phyloP scores from a whole-genome alignment of 2,888 invertebrate species.

The Drosophila pseudotakahashii region DNA sequence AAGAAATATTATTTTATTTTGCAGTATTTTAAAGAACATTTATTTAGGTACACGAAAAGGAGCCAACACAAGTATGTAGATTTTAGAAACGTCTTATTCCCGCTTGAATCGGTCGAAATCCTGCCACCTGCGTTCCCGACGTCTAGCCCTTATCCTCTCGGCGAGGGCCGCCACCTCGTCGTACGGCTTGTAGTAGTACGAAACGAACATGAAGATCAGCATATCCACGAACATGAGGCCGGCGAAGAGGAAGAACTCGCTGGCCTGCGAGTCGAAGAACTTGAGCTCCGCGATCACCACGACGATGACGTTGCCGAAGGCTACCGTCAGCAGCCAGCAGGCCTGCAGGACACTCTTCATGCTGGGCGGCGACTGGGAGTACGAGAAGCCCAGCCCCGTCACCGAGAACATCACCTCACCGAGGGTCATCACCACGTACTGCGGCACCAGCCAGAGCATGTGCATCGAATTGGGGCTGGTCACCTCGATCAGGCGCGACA shows the following conservation, averaged over 20 bases:
- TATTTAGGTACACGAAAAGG: neutral
- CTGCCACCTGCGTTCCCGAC: constrained; percentile 5
- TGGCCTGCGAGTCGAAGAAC: constrained; percentile 90
- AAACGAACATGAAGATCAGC: constrained; percentile 91
- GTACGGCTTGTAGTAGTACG: constrained; percentile 88
- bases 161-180: constrained; percentile 36
- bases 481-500: constrained; percentile 58
- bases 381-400: constrained; percentile 89
- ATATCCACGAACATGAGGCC: constrained; percentile 93
- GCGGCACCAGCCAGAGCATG: constrained; percentile 88
- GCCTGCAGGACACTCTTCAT: constrained; percentile 98
- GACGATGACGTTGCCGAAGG: constrained; percentile 96
- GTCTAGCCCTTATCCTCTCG: constrained; percentile 6
- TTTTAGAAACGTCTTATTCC: neutral
- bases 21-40: neutral
- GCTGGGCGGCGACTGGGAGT: constrained; percentile 88
- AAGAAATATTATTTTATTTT: neutral
- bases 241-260: constrained; percentile 95
- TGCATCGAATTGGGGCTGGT: constrained; percentile 85
- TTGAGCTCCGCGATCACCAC: constrained; percentile 92
- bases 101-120: neutral
- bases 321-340: constrained; percentile 95
- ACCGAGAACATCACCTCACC: constrained; percentile 88
- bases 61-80: neutral
- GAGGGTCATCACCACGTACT: constrained; percentile 88